Conservation (phyloP, 2,113 vertebrate species). For the Catagonus wagneri region DNA sequence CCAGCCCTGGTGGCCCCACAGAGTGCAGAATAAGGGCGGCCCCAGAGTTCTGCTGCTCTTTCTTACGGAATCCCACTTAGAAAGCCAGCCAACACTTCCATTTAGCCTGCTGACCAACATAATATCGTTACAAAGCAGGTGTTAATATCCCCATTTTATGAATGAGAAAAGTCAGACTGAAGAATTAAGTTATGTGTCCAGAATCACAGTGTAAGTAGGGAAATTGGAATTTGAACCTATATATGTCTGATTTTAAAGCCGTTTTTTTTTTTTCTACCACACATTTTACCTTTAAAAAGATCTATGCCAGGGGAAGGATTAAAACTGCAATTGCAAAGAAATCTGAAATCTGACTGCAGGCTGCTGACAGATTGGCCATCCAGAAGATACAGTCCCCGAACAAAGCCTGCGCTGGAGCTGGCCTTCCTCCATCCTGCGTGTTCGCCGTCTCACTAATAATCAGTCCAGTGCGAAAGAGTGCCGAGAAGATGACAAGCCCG, state of each 20-base stretch:
- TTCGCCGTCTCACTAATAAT: slow-evolving; percentile 36
- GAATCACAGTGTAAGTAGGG: not conserved
- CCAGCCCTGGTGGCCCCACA: too few species aligned
- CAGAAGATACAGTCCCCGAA: not conserved
- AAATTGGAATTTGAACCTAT: not conserved
- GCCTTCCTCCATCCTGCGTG: not conserved
- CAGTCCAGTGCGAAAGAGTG: not conserved
- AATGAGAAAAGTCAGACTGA: not conserved
- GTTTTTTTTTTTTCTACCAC: not conserved
- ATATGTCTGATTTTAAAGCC: not conserved
- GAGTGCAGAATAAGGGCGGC: not conserved
- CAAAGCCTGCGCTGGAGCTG: not conserved
- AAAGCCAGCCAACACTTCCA: not conserved
- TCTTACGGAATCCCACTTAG: not conserved
- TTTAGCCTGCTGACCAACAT: not conserved
- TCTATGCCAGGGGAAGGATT: slow-evolving; percentile 14
- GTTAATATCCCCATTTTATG: not conserved
- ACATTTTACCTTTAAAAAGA: slow-evolving; percentile 43
- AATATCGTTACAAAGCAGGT: not conserved
- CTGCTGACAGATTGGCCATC: not conserved
- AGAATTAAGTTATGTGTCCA: not conserved
- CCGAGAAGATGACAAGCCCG: slow-evolving; percentile 10
- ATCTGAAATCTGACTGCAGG: not conserved
- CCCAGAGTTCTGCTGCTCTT: not conserved
- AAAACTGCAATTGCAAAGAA: not conserved